phyloP scores from a whole-genome alignment of 2,113 vertebrate species.

The Laticauda laticaudata region DNA sequence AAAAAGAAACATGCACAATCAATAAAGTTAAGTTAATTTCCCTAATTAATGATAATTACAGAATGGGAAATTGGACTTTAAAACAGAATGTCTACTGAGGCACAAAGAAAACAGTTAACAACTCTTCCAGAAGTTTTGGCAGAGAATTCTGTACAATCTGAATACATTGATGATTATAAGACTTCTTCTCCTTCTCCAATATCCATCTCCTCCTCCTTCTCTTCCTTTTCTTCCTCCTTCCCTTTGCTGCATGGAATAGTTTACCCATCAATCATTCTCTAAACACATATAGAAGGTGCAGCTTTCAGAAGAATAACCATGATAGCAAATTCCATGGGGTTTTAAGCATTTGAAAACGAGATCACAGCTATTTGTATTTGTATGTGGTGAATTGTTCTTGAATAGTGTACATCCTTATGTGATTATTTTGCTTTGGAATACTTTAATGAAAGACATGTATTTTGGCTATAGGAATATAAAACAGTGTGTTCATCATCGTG shows the following conservation, averaged over 20 bases:
- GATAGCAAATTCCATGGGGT: constrained; percentile 38
- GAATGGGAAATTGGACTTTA: background rate
- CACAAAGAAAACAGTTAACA: background rate
- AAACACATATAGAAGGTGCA: constrained; percentile 44
- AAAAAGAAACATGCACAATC: background rate
- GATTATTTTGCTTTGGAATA: constrained; percentile 1
- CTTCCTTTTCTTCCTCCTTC: constrained; percentile 22
- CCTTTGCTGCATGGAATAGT: background rate
- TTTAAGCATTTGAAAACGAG: constrained; percentile 29
- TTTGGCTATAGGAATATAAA: background rate
- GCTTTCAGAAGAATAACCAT: constrained; percentile 43
- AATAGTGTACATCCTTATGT: background rate
- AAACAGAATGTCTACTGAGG: background rate
- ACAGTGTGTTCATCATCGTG: background rate
- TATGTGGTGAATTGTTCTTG: constrained; percentile 39
- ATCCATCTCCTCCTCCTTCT: constrained; percentile 33
- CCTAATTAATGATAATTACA: background rate
- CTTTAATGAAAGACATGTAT: background rate
- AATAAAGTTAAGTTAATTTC: background rate
- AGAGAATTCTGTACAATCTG: background rate
- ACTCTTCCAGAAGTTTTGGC: background rate
- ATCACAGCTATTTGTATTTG: background rate
- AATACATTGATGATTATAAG: constrained; percentile 40
- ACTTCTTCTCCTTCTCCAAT: constrained; percentile 27
- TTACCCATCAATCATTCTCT: constrained; percentile 53